These are phyloP conservation scores for Tricholaema leucomelas DNA, from an alignment of 2,113 vertebrate genomes.

Conservation along the genomic window DNA sequence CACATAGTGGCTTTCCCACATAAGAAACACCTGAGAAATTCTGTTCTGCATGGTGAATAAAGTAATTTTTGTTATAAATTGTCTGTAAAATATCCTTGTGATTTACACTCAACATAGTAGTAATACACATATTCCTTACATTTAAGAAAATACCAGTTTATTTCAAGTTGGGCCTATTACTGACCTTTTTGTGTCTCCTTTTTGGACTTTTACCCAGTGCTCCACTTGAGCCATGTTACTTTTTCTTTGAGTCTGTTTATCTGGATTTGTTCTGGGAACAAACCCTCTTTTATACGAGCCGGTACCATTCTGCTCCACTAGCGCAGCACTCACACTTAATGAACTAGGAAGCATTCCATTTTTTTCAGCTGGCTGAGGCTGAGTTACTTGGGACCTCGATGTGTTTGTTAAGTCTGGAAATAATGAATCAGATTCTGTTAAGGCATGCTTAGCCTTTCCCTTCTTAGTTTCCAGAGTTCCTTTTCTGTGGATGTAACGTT, in stretches of 20 bases:
- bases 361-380: slow-evolving; percentile 77
- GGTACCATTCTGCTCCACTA: slow-evolving; percentile 88
- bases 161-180: slow-evolving; percentile 42
- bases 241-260: slow-evolving; percentile 91
- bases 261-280: slow-evolving; percentile 75
- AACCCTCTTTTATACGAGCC: slow-evolving; percentile 81
- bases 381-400: slow-evolving; percentile 72
- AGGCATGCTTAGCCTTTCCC: slow-evolving; percentile 72
- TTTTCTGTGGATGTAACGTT: slow-evolving; percentile 72
- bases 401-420: slow-evolving; percentile 76
- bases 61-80: neutral
- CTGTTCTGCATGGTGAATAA: neutral
- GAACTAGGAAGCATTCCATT: slow-evolving; percentile 78
- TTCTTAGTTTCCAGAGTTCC: slow-evolving; percentile 80
- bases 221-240: slow-evolving; percentile 90
- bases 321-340: slow-evolving; percentile 60
- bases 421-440: slow-evolving; percentile 75
- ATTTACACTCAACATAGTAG: neutral
- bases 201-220: slow-evolving; percentile 94
- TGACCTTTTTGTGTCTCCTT: slow-evolving; percentile 91
- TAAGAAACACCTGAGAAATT: neutral
- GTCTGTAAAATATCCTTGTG: neutral
- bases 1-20: neutral
- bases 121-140: neutral
- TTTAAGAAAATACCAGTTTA: neutral